Base-by-base conservation (phyloP, 1,140 invertebrate genomes). In the Papilio xuthus region DNA sequence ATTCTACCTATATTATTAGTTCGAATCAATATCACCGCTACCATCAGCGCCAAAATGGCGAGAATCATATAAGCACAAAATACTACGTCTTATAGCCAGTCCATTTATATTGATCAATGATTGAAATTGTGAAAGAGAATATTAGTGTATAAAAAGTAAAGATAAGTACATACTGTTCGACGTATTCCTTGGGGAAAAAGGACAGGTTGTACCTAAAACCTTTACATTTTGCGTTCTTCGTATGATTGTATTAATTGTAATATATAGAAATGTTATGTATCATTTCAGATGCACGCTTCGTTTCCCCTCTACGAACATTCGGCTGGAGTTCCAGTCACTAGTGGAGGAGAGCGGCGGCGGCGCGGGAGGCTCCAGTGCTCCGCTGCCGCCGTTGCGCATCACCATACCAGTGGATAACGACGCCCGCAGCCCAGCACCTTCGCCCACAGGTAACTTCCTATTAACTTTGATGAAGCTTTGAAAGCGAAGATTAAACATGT, bases 291-390 rank as follows among this genome's bases (percentile, higher is more conserved):
- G 98, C 94, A 97, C 97, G 75, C 96, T 99, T 86, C 96, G 98
- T 86, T 99, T 99, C 94, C 98, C 99, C 67, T 99, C 98, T 92
- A 99, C 98, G 92, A 99, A 98, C 91, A 99, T 99, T 90, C 97
- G 98, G 84, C 96, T 99, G 81, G 95, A 97, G 90, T 99, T 99
- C 94, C 97, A 99, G 94, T 99, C 98, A 56, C 95, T 99, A 86
- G 96, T 99, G 79, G 97, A 98, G 88, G 94, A 89, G 86, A 91
- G 86, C 80, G 94, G 87, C 72, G 92, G 80, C 69, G 92, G 85
- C 76, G 94, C 81, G 81, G 93, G 80, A 80, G 88, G 85, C 77
- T 79, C 88, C 0, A 86, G 86, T 1, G 80, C 90, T 15, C 95
- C 96, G 13, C 91, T 97, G 80, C 96, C 96, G 47, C 97, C 97